Base-by-base conservation (phyloP, 2,113 vertebrate species). In the Origma solitaria region DNA sequence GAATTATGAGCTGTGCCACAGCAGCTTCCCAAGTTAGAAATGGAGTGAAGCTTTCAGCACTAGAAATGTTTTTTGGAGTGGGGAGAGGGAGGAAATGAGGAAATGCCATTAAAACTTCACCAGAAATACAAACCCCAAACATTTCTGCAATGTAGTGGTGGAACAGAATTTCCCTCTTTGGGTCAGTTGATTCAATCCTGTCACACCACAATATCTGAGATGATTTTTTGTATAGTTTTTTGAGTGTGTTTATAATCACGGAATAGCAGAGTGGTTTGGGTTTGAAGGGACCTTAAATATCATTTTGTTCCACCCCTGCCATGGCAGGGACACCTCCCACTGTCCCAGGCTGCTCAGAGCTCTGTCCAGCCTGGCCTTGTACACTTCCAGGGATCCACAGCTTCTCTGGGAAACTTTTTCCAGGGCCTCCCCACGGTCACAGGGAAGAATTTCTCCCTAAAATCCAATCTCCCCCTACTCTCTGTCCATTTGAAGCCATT, bases 401-500 rank as follows among this genome's bases (percentile, higher is more conserved):
- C 58, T 27, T 1, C 12, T 44, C 76, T 88, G 50, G 14, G 1
- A 1, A 69, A 1, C 4, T 2, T 22, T 2, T 47, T 1, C 51
- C 64, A 68, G 6, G 3, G 13, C n/a, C 28, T 68, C 2, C 0
- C 2, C 37, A 27, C 22, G 14, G 18, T 60, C 3, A 0, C 10
- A 51, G 31, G 4, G 13, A 22, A 35, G 7, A 33, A 57, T 50
- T 72, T 3, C 18, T 37, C 13, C 24, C 50, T 5, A 5, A 64
- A 13, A 37, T 33, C 31, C 37, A 7, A 44, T 10, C 50, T 9
- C 57, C 19, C 5, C 22, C 42, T 2, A 1, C 42, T 3, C 9
- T 42, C 30, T 12, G 7, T 18, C 75, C 19, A 11, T 19, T 19
- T 27, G 51, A 65, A 27, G 21, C 17, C 71, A 35, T 76, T 31